These are phyloP conservation scores for Reinhardtius hippoglossoides DNA, from an alignment of 2,113 vertebrate species.

Conservation along the genomic window DNA sequence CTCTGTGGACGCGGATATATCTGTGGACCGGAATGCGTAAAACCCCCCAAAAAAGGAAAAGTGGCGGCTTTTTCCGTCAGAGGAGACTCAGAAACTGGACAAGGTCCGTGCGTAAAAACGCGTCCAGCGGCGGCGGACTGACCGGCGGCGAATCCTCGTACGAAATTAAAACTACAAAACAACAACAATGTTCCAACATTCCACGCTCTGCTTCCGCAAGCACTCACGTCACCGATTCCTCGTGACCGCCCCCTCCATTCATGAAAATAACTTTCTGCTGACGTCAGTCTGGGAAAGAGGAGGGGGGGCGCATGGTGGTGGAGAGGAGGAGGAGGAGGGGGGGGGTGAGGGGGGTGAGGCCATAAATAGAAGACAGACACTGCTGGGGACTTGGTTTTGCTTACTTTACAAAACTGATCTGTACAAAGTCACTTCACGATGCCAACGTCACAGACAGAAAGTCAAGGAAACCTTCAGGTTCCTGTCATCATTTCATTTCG, in stretches of 20 bases:
- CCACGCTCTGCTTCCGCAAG: slow-evolving; percentile 87
- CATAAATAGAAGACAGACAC: slow-evolving; percentile 83
- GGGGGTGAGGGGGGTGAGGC: slow-evolving; percentile 67
- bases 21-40: slow-evolving; percentile 46
- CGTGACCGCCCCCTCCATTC: slow-evolving; percentile 89
- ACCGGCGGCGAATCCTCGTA: slow-evolving; percentile 66
- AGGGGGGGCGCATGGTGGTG: slow-evolving; percentile 69
- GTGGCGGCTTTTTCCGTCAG: slow-evolving; percentile 8
- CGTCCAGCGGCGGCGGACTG: slow-evolving; percentile 47
- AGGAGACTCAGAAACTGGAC: slow-evolving; percentile 19
- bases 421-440: slow-evolving; percentile 25
- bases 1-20: slow-evolving; percentile 71
- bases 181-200: slow-evolving; percentile 88
- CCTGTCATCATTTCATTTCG: too few species aligned
- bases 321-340: slow-evolving; percentile 1
- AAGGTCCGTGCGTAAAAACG: background rate
- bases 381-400: slow-evolving; percentile 71
- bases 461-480: background rate
- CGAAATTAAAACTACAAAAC: slow-evolving; percentile 83
- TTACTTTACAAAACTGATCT: slow-evolving; percentile 70
- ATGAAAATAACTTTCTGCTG: slow-evolving; percentile 88
- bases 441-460: background rate
- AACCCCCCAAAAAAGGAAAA: slow-evolving; percentile 18
- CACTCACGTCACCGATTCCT: slow-evolving; percentile 83
- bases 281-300: slow-evolving; percentile 82